A percentile compares a stretch with the other conserved stretches of the same genome.
These are phyloP conservation scores for Coracias cyanogaster DNA, from an alignment of 2,797 vertebrate species.

Conservation along the genomic window DNA sequence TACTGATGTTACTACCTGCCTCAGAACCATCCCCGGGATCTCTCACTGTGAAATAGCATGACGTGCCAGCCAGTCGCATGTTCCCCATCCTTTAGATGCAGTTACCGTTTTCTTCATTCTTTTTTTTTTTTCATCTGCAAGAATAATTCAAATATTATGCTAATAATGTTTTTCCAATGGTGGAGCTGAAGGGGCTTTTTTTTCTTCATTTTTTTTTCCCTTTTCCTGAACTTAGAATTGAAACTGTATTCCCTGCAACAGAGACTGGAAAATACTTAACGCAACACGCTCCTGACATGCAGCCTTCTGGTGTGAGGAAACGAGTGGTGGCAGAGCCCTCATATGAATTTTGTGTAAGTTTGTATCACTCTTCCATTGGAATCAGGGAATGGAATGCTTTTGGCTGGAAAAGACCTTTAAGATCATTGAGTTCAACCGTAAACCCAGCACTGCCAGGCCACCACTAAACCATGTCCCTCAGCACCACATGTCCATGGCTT, in stretches of 20 bases:
- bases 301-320: constrained; percentile 79
- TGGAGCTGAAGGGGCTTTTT: constrained; percentile 82
- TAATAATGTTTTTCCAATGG: constrained; percentile 86
- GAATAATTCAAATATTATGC: constrained; percentile 82
- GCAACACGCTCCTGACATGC: constrained; percentile 82
- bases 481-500: too few species aligned
- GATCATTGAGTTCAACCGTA: too few species aligned
- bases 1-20: neutral
- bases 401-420: too few species aligned
- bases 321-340: constrained; percentile 70
- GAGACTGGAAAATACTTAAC: constrained; percentile 87
- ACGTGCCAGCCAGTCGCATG: neutral
- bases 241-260: constrained; percentile 87
- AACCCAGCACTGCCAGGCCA: too few species aligned
- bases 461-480: too few species aligned
- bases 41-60: neutral
- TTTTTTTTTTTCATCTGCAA: constrained; percentile 49
- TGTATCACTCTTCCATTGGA: neutral
- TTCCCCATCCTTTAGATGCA: neutral
- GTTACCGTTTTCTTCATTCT: neutral
- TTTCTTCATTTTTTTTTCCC: neutral
- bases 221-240: constrained; percentile 75
- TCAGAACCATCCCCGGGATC: neutral
- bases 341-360: neutral
- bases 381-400: too few species aligned